Conservation (phyloP, 2,888 invertebrate species). For the Epicampocera succincta region DNA sequence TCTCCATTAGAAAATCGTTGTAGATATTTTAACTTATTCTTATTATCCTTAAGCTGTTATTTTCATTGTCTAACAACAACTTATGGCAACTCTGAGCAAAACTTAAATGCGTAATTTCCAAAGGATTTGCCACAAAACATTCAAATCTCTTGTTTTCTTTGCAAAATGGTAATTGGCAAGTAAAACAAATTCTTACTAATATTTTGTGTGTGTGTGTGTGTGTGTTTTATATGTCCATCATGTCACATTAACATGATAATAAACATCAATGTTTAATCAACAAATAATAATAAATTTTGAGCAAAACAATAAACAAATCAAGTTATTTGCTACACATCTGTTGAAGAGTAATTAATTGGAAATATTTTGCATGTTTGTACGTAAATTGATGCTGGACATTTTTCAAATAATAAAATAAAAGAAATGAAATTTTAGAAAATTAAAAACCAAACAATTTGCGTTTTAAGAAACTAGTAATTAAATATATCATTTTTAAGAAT, state of each 20-base stretch:
- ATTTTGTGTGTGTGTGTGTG: not conserved
- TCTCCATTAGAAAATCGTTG: too few relatives aligned
- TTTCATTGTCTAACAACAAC: not conserved
- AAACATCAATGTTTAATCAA: conserved; percentile 48
- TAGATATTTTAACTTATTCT: too few relatives aligned
- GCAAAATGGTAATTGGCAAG: conserved; percentile 19
- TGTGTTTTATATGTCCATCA: conserved; percentile 20
- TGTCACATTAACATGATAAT: conserved; percentile 53
- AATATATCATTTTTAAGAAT: too few relatives aligned
- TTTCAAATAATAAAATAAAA: too few relatives aligned
- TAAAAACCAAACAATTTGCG: too few relatives aligned
- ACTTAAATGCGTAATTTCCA: conserved; percentile 2
- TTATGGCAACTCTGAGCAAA: conserved; percentile 9
- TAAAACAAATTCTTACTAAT: not conserved
- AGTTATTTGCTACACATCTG: conserved; percentile 29
- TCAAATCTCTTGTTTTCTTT: not conserved
- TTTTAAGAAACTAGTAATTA: too few relatives aligned
- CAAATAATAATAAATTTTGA: conserved; percentile 26
- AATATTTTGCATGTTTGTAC: too few relatives aligned
- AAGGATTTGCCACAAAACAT: not conserved
- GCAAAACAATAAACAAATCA: not conserved
- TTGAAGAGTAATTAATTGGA: not conserved
- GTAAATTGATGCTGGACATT: not conserved
- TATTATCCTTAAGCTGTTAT: too few relatives aligned
- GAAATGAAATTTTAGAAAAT: too few relatives aligned